Conservation (phyloP, 2,888 invertebrate genomes). For the Machimus atricapillus region DNA sequence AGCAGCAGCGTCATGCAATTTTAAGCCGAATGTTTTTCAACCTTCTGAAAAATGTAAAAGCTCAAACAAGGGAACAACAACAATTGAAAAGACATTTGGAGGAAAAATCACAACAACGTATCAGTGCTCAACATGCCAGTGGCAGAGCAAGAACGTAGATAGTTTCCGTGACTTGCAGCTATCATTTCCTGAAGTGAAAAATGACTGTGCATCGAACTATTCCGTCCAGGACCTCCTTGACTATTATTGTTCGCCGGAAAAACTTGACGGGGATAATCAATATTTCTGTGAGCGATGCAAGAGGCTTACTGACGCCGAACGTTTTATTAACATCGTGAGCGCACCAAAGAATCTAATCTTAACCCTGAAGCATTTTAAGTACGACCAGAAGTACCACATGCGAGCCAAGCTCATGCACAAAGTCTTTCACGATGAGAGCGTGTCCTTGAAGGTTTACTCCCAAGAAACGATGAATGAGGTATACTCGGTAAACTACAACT, state of each 20-base stretch:
- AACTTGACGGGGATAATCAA: slow-evolving; percentile 79
- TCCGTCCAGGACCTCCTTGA: slow-evolving; percentile 80
- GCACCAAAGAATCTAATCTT: slow-evolving; percentile 81
- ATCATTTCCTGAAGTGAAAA: slow-evolving; percentile 70
- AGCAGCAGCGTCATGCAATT: slow-evolving; percentile 22
- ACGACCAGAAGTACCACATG: slow-evolving; percentile 73
- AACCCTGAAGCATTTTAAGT: slow-evolving; percentile 82
- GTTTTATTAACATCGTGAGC: slow-evolving; percentile 72
- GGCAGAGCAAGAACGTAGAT: slow-evolving; percentile 76
- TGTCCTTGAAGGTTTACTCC: slow-evolving; percentile 63
- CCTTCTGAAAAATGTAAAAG: slow-evolving; percentile 2
- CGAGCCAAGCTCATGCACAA: slow-evolving; percentile 82
- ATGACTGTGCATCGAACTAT: slow-evolving; percentile 58
- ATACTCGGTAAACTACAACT: slow-evolving; percentile 67
- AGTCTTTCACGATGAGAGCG: slow-evolving; percentile 68
- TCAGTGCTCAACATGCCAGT: slow-evolving; percentile 75
- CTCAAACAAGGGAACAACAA: slow-evolving; percentile 49
- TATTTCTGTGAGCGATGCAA: slow-evolving; percentile 82
- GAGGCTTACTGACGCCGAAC: slow-evolving; percentile 77
- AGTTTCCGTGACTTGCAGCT: slow-evolving; percentile 82
- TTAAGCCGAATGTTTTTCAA: background rate
- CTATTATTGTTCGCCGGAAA: slow-evolving; percentile 79
- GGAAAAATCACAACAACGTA: slow-evolving; percentile 79
- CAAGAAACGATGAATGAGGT: slow-evolving; percentile 55
- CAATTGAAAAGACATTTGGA: slow-evolving; percentile 74